Base-by-base conservation (phyloP, 2,797 vertebrate genomes). In the Choloepus didactylus region DNA sequence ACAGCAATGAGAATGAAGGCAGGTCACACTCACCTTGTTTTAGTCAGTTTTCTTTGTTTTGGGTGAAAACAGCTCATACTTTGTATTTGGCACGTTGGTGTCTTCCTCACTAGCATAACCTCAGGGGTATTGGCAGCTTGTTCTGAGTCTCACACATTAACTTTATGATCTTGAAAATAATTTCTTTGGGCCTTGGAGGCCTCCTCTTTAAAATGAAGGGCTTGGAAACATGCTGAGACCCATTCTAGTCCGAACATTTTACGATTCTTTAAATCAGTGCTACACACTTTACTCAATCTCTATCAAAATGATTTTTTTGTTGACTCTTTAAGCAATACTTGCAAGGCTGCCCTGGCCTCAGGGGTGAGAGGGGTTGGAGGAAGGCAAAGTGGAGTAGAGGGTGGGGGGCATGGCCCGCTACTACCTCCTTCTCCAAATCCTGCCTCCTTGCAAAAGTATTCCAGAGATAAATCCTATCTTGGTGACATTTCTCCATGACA, bases 401-500 rank as follows among this genome's bases (percentile, higher is more conserved):
- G 16, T 56, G 8, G 49, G 8, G n/a, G 3, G 1, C 49, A 59
- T 15, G 59, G 15, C 0, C 6, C n/a, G 54, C 18, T 0, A 1
- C 21, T 38, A 41, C 9, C 7, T 49, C n/a, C 27, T 59, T 75
- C 21, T 56, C 29, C 7, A 56, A 44, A 73, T 60, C 38, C 49
- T 25, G 19, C 25, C 23, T 66, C 16, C 6, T 51, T 79, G 44
- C 11, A n/a, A 29, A 87, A 64, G 15, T 35, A 75, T 18, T 31
- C 8, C 54, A 73, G 35, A 5, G 8, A 56, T 41, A 59, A 91
- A 69, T 75, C 19, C 27, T 19, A 18, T 31, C 18, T 67, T 51
- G 35, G 66, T 85, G 92, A 75, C 66, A 89, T 87, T 88, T 87
- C 76, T 86, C 69, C 49, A 23, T 81, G 84, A 83, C 51, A 79